Percentiles rank a stretch among this genome's conserved stretches.
phyloP scores from a whole-genome alignment of 2,797 vertebrate species.

The Hypotaenidia philippensis region DNA sequence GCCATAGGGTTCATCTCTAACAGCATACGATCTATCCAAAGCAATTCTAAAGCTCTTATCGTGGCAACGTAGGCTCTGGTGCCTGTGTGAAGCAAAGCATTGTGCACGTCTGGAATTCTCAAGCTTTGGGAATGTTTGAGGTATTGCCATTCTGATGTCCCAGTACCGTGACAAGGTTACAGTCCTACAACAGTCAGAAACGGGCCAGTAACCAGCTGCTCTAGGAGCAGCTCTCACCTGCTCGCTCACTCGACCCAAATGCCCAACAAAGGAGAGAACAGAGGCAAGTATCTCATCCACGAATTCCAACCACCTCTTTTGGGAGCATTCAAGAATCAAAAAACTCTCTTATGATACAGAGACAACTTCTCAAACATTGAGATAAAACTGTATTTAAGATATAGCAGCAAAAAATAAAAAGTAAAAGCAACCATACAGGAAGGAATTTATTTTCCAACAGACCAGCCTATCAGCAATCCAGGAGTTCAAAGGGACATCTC shows the following conservation, averaged over 20 bases:
- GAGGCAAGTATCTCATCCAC: not conserved
- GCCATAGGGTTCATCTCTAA: fast-evolving
- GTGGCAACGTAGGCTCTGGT: fast-evolving
- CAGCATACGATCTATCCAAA: fast-evolving
- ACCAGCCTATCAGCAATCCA: not conserved
- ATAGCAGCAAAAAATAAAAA: not conserved
- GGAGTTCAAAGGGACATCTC: not conserved
- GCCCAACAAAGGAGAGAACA: not conserved
- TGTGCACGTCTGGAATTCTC: fast-evolving
- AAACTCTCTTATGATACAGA: not conserved
- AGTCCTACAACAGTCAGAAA: fast-evolving
- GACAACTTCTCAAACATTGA: not conserved
- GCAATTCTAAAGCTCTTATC: not conserved
- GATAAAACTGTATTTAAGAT: not conserved
- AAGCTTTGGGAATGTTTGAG: not conserved
- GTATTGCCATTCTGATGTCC: too few species aligned
- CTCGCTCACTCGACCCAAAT: not conserved
- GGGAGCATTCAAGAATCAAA: not conserved
- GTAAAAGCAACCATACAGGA: not conserved
- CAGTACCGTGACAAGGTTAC: not conserved
- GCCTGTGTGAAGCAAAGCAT: fast-evolving
- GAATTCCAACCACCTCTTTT: not conserved
- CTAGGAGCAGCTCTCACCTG: not conserved
- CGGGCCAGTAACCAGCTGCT: not conserved
- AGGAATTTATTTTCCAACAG: not conserved